Percentiles rank a stretch among this genome's conserved stretches.
Conservation (phyloP, 1,140 invertebrate species). For the Belonocnema kinseyi region DNA sequence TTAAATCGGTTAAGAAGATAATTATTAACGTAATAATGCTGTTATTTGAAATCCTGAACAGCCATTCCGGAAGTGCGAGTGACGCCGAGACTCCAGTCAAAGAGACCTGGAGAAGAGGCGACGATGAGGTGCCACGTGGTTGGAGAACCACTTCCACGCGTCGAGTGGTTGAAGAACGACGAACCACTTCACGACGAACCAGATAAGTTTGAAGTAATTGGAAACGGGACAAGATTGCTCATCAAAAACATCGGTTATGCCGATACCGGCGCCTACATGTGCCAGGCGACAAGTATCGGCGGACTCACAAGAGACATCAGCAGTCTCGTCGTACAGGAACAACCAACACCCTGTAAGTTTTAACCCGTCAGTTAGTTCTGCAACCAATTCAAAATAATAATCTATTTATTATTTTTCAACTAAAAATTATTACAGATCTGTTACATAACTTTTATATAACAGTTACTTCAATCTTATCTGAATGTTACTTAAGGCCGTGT, state of each 20-base stretch:
- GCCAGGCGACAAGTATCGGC: conserved; percentile 83
- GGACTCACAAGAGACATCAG: conserved; percentile 84
- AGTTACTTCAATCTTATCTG: too few relatives aligned
- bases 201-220: conserved; percentile 82
- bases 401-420: too few relatives aligned
- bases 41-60: conserved; percentile 52
- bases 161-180: conserved; percentile 86
- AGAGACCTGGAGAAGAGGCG: conserved; percentile 80
- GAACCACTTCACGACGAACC: conserved; percentile 80
- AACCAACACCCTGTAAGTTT: conserved; percentile 80
- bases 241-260: conserved; percentile 82
- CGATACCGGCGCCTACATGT: conserved; percentile 88
- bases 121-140: conserved; percentile 83
- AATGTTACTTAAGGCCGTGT: too few relatives aligned
- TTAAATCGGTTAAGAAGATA: too few relatives aligned
- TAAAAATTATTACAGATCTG: too few relatives aligned
- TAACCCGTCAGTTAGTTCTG: neutral
- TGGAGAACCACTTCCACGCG: conserved; percentile 82
- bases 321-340: conserved; percentile 83
- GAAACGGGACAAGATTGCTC: conserved; percentile 83
- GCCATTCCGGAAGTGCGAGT: conserved; percentile 83
- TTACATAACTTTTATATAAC: too few relatives aligned
- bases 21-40: neutral
- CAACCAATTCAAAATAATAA: neutral
- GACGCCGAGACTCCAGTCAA: conserved; percentile 82